Percentiles rank a stretch among this genome's conserved stretches.
Evolutionary conservation across 2,888 invertebrate species (phyloP).

Genomic region (Elaeidobius kamerunicus): DNA sequence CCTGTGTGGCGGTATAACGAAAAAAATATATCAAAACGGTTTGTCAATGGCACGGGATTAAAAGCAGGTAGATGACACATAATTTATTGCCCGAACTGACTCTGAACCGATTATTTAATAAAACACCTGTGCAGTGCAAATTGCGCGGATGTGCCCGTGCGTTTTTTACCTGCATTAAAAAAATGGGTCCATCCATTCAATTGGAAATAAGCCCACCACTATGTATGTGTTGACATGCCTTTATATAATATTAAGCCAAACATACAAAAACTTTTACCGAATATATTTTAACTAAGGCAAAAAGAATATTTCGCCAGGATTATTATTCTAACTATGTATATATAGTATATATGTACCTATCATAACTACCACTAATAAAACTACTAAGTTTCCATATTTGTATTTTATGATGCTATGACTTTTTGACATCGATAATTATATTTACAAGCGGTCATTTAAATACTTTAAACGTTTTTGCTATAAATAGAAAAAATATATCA

Average conservation of each 20-base stretch:
- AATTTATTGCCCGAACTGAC: constrained; percentile 37
- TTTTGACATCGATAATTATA: too few species aligned
- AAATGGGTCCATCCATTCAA: constrained; percentile 9
- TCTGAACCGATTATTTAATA: constrained; percentile 29
- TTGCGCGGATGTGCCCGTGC: constrained; percentile 35
- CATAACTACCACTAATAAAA: too few species aligned
- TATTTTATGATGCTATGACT: too few species aligned
- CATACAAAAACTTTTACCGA: background rate
- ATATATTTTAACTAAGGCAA: too few species aligned
- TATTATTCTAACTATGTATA: too few species aligned
- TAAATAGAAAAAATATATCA: too few species aligned
- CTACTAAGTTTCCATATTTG: too few species aligned
- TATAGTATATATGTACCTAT: too few species aligned
- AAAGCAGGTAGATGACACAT: constrained; percentile 34
- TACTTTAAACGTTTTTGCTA: too few species aligned
- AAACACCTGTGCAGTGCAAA: constrained; percentile 32
- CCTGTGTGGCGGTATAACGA: background rate
- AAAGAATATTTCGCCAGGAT: too few species aligned
- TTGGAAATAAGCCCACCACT: background rate
- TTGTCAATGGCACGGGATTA: constrained; percentile 33
- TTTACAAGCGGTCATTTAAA: too few species aligned
- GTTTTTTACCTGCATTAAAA: constrained; percentile 38
- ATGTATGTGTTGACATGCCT: background rate
- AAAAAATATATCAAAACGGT: constrained; percentile 25
- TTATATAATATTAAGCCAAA: background rate